A percentile compares a stretch with the other conserved stretches of the same genome.
phyloP scores from a whole-genome alignment of 2,797 vertebrate genomes.

The Spheniscus humboldti region DNA sequence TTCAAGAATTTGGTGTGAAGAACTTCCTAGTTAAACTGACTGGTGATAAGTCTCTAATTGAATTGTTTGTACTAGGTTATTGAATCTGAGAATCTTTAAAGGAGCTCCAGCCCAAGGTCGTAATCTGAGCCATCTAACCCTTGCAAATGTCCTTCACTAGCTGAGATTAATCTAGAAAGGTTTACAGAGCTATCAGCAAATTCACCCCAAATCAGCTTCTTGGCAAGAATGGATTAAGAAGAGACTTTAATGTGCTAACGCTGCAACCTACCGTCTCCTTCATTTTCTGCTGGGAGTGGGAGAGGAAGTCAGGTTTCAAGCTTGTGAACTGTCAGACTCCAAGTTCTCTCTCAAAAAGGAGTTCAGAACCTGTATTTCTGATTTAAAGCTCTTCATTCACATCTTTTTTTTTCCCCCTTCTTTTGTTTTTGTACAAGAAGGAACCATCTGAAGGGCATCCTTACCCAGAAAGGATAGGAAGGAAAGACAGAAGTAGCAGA shows the following conservation, averaged over 20 bases:
- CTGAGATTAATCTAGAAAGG: not conserved
- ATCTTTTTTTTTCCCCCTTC: accelerated
- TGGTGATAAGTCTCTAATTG: not conserved
- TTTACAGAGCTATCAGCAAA: slow-evolving; percentile 25
- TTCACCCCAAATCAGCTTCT: not conserved
- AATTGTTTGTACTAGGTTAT: not conserved
- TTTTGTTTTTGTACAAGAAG: not conserved
- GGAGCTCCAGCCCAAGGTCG: not conserved
- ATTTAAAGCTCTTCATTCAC: not conserved
- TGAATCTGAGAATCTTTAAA: not conserved
- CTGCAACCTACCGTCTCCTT: not conserved
- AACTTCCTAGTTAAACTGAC: not conserved
- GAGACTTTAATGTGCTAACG: not conserved
- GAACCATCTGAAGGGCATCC: not conserved
- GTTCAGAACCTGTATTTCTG: not conserved
- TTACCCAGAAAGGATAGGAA: not conserved
- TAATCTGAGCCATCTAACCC: not conserved
- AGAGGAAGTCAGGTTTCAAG: not conserved
- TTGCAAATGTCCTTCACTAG: not conserved
- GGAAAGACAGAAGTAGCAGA: not conserved
- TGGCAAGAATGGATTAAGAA: not conserved
- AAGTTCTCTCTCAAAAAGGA: not conserved
- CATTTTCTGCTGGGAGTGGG: not conserved
- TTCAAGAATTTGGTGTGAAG: not conserved
- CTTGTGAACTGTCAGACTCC: not conserved